Evolutionary conservation across 2,113 vertebrate genomes (phyloP).

Genomic region (Ellobius talpinus): DNA sequence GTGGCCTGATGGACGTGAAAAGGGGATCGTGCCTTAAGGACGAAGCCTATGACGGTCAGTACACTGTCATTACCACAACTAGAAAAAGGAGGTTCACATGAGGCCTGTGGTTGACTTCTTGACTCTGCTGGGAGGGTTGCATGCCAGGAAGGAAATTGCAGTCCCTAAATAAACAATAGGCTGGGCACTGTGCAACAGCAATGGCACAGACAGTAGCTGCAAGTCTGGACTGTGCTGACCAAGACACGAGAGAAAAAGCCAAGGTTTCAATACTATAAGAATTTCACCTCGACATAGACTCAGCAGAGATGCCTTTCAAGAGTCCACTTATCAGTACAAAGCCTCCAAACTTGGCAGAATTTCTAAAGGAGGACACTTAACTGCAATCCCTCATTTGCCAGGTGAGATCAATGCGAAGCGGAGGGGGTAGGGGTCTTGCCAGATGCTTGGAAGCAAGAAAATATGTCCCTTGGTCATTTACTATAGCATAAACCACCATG

Average conservation of each 20-base stretch:
- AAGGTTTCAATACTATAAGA: conserved; percentile 29
- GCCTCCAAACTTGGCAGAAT: conserved; percentile 11
- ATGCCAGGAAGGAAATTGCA: conserved; percentile 74
- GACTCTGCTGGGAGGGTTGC: conserved; percentile 47
- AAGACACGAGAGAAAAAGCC: conserved; percentile 47
- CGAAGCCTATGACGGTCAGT: conserved; percentile 30
- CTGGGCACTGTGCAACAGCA: conserved; percentile 60
- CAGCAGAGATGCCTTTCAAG: not conserved
- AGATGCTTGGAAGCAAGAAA: not conserved
- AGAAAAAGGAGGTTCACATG: conserved; percentile 77
- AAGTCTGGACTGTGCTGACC: not conserved
- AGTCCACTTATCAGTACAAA: conserved; percentile 34
- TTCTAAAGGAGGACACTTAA: conserved; percentile 42
- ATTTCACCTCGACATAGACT: conserved; percentile 42
- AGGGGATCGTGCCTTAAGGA: conserved; percentile 62
- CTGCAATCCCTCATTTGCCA: conserved; percentile 2
- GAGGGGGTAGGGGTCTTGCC: not conserved
- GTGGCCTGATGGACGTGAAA: conserved; percentile 70
- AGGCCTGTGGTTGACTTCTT: conserved; percentile 78
- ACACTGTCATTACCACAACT: conserved; percentile 77
- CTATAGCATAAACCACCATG: not conserved
- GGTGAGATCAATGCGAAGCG: not conserved
- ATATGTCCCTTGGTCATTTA: not conserved
- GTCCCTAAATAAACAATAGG: conserved; percentile 74
- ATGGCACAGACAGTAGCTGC: not conserved